Evolutionary conservation across 2,113 vertebrate species (phyloP).

Genomic region (Sisor rabdophorus): DNA sequence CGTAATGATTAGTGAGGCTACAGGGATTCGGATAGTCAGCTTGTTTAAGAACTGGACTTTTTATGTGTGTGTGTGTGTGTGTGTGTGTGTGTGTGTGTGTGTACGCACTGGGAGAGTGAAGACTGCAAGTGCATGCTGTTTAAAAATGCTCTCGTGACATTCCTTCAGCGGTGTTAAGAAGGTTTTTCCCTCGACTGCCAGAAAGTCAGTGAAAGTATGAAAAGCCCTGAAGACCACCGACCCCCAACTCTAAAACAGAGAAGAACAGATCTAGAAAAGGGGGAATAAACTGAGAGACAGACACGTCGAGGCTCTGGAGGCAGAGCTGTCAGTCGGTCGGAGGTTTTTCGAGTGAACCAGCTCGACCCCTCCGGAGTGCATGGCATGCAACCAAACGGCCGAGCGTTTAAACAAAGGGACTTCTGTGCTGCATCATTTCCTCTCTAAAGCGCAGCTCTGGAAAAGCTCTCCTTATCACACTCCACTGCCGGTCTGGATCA

Average conservation of each 20-base stretch:
- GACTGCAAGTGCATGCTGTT: conserved; percentile 35
- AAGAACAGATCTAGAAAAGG: background rate
- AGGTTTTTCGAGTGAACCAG: conserved; percentile 57
- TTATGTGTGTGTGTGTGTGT: background rate
- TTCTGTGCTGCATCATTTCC: conserved; percentile 75
- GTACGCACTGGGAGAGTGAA: background rate
- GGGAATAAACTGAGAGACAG: conserved; percentile 2
- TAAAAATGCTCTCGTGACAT: conserved; percentile 35
- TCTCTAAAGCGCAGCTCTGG: conserved; percentile 35
- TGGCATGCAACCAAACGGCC: conserved; percentile 67
- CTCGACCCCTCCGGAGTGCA: conserved; percentile 58
- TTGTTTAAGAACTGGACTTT: conserved; percentile 11
- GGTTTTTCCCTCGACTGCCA: background rate
- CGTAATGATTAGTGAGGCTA: conserved; percentile 40
- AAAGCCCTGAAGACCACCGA: background rate
- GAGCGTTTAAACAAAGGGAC: conserved; percentile 72
- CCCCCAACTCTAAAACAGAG: background rate
- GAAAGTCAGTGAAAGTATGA: conserved; percentile 26
- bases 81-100: conserved; percentile 16
- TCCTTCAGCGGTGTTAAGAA: conserved; percentile 13
- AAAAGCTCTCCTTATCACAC: conserved; percentile 65
- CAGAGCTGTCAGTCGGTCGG: conserved; percentile 55
- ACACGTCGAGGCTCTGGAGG: background rate
- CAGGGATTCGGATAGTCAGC: conserved; percentile 11
- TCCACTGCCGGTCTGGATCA: conserved; percentile 56